phyloP scores from a whole-genome alignment of 2,888 invertebrate species.

The Mylabris sibirica region DNA sequence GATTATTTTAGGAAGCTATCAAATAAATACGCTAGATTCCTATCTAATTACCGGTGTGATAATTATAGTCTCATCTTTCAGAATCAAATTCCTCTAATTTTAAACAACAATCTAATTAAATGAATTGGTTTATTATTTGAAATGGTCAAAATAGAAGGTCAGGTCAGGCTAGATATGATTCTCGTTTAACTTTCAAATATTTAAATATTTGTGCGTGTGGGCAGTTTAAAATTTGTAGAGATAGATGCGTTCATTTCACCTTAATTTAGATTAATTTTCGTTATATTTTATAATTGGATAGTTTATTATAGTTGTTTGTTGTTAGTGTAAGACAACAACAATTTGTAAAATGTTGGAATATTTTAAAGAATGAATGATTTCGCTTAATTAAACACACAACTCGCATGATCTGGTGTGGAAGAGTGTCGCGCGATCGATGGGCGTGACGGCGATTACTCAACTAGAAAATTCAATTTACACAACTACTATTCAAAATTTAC shows the following conservation, averaged over 20 bases:
- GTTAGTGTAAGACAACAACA: background rate
- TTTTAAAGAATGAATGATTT: background rate
- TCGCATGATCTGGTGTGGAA: constrained; percentile 27
- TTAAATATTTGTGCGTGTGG: no score
- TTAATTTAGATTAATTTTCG: background rate
- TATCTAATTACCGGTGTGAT: no score
- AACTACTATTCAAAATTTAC: constrained; percentile 50
- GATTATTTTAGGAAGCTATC: no score
- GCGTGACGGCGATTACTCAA: constrained; percentile 53
- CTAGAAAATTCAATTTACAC: constrained; percentile 57
- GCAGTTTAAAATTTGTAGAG: background rate
- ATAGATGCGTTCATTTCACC: background rate
- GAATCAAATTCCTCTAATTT: no score
- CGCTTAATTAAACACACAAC: constrained; percentile 22
- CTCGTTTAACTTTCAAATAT: no score
- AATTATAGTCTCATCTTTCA: no score
- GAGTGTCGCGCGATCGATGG: constrained; percentile 38
- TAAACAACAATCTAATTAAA: no score
- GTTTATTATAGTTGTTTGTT: background rate
- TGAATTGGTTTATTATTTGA: no score
- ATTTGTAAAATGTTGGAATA: background rate
- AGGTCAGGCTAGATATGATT: no score
- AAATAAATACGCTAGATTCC: no score
- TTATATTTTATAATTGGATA: background rate
- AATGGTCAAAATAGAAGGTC: no score